phyloP scores from a whole-genome alignment of 2,113 vertebrate genomes.

The Aythya baeri region DNA sequence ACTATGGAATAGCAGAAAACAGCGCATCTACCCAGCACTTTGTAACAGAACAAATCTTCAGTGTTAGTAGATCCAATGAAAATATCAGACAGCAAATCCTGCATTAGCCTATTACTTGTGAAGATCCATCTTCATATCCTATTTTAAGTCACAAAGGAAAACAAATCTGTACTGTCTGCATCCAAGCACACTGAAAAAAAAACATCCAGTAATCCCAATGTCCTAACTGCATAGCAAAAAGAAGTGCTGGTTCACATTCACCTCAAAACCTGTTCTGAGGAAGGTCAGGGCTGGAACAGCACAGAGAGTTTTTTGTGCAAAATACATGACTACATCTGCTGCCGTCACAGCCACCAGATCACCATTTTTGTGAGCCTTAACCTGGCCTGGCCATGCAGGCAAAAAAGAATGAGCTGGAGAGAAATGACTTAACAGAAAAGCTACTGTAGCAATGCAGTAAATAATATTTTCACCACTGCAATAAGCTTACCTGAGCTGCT shows the following conservation, averaged over 20 bases:
- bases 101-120: background rate
- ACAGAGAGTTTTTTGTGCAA: background rate
- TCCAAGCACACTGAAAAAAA: background rate
- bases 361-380: background rate
- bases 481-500: slow-evolving; percentile 85
- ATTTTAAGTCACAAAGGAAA: background rate
- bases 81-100: background rate
- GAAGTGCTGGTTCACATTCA: background rate
- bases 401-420: background rate
- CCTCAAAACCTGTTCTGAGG: background rate
- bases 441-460: background rate
- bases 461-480: background rate
- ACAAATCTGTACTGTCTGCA: background rate
- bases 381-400: background rate
- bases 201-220: background rate
- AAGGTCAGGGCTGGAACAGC: background rate
- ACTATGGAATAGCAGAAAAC: background rate
- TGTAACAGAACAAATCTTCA: background rate
- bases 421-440: background rate
- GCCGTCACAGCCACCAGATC: background rate
- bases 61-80: background rate
- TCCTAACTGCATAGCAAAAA: background rate
- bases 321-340: background rate
- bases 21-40: background rate
- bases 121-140: background rate